Evolutionary conservation across 1,140 invertebrate species (phyloP), one percentile per base, ranked within the genome.

Genomic region (Pentalonia nigronervosa): DNA sequence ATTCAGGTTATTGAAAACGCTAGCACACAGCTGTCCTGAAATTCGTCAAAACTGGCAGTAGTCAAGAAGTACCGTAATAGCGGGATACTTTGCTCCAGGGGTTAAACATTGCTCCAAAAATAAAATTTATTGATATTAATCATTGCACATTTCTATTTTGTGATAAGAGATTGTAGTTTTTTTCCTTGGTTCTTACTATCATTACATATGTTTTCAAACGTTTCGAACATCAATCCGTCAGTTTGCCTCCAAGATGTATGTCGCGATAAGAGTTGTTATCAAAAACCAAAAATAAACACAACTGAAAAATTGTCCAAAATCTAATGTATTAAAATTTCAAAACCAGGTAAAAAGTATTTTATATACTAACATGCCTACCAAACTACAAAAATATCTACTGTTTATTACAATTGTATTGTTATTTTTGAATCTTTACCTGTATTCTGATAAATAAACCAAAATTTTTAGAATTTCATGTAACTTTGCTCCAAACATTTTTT

Each of bases 401-500:
- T 87, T 87, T 87, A 21, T 47, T 87, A 87, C 84, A 87, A 11
- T 36, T 87, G 6, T 45, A 87, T 87, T 87, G 84, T 87, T 87
- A 87, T 41, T 87, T 87, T 47, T 47, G 14, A 87, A 87, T 88
- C 48, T 88, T 8, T 88, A 88, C 50, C 41, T 48, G 86, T 50
- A 48, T 88, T 88, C 30, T 50, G 47, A 50, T 48, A 88, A 88
- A 88, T 48, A 48, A 88, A 88, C 86, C 86, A 30, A 48, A 88
- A 47, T 14, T 88, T 20, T 50, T 88, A 48, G 20, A 88, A 48
- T 88, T 88, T 47, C 87, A 88, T 48, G 87, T n/a, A 88, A 88
- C 48, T 88, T 88, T 88, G 87, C 47, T 48, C 87, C 87, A 88
- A 88, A 48, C 9, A 88, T 53, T 89, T 89, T 89, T 50, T 89